Evolutionary conservation across 2,113 vertebrate species (phyloP), one percentile per base, ranked within the genome.

Genomic region (Heliornis fulica): DNA sequence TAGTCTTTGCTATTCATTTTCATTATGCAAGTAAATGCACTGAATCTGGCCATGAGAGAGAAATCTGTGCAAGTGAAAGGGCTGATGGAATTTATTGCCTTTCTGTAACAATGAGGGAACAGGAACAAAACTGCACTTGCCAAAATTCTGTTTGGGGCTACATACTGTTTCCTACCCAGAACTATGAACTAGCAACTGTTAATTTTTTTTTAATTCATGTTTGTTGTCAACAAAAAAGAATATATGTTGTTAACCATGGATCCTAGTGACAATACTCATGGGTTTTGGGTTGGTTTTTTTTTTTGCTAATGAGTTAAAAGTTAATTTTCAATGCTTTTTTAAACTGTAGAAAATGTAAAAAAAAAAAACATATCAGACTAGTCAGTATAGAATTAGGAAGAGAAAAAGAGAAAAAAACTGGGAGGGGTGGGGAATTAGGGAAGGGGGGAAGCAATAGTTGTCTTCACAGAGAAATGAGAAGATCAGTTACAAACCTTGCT

Each of bases 351-450:
- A 72, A 31, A 48, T 13, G 21, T 76, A 21, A 22, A 65, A 48
- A 22, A 65, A 48, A 34, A 19, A 10, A 36, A 15, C 15, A 3
- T 7, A 13, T 68, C 45, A 79, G 66, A 72, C 15, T 23, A 46
- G 29, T 74, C 36, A 50, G 7, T 28, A n/a, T 5, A 34, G 59
- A 71, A 34, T 21, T 32, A 46, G 29, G 72, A 83, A 61, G 31
- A 46, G 5, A 50, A 83, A 61, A 48, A 57, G 9, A 34, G 12
- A 41, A 46, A 7, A 53, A 28, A 71, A 13, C 0, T 13, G 1
- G 15, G 9, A 5, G 5, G 4, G 7, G 15, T 8, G 6, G 5
- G 4, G 7, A 4, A 41, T n/a, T n/a, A n/a, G n/a, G n/a, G n/a
- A n/a, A n/a, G 15, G 9, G 6, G 5, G 4, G 7, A 4, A 41